phyloP scores from a whole-genome alignment of 2,888 invertebrate species.

The Ectropis crepuscularia region DNA sequence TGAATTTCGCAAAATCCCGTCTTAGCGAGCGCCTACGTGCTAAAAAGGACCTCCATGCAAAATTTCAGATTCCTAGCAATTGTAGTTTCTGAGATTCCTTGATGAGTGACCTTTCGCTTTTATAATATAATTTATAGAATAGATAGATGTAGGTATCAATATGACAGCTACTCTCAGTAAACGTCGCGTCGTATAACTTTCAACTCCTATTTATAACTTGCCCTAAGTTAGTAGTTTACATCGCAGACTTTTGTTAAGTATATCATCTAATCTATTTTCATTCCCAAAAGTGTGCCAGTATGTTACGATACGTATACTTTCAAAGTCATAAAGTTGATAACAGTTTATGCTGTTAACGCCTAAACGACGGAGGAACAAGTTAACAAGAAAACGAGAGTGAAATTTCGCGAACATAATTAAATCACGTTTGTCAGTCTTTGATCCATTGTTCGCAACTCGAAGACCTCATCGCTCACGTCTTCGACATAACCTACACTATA shows the following conservation, averaged over 20 bases:
- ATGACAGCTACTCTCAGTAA: no score
- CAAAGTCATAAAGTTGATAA: not conserved
- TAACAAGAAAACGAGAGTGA: slow-evolving; percentile 11
- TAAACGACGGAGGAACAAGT: slow-evolving; percentile 1
- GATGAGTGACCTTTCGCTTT: no score
- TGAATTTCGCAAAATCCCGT: no score
- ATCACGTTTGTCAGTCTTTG: slow-evolving; percentile 13
- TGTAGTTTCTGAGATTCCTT: no score
- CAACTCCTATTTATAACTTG: not conserved
- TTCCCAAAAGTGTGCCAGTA: no score
- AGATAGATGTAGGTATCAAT: no score
- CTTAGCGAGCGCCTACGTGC: no score
- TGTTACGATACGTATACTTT: not conserved
- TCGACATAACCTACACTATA: not conserved
- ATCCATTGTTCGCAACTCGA: slow-evolving; percentile 11
- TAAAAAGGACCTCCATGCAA: no score
- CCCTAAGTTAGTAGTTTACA: not conserved
- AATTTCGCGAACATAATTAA: slow-evolving; percentile 8
- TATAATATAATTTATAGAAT: no score
- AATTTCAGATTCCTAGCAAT: no score
- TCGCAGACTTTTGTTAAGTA: no score
- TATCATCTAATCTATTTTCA: no score
- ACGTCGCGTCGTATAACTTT: not conserved
- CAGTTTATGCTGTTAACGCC: slow-evolving; percentile 1
- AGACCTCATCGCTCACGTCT: slow-evolving; percentile 11